Evolutionary conservation across 2,797 vertebrate genomes (phyloP), one percentile per base, ranked within the genome.

Genomic region (Anisognathus igniventris): DNA sequence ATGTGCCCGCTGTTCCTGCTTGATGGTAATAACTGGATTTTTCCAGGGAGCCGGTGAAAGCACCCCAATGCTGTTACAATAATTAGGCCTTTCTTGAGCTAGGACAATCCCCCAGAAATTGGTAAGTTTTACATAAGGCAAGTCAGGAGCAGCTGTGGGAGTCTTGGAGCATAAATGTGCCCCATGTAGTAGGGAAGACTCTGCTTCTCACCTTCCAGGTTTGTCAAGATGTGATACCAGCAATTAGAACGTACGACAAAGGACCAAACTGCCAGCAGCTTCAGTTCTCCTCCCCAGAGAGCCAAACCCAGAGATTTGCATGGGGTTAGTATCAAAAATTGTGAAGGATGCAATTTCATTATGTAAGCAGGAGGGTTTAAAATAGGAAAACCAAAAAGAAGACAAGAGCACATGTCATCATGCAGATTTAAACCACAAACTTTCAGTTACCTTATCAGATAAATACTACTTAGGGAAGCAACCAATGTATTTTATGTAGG

Each of bases 1-100:
- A 86, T 95, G 92, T 64, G 93, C 28, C 0, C 3, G 2, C 85
- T 84, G 70, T 91, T 16, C 39, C 70, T 81, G 79, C 82, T 89
- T 44, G 76, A 50, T 90, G 89, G 62, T 57, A 94, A 88, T 92
- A 81, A 88, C 62, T 90, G 79, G 82, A 78, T 95, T 96, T 97
- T 92, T 96, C 64, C 64, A 76, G 79, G 66, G 91, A 90, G 56
- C 14, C 0, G 0, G 50, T 76, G 79, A 84, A 86, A 93, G 33
- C 62, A 21, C 66, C 70, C 79, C 30, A 1, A 67, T 78, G 44
- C 51, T 2, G 2, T 66, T 78, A 44, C 14, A 67, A 45, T 93
- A 66, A 84, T 73, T 90, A 83, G 75, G 56, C 68, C 47, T 90
- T 86, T 60, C n/a, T 5, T 50, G 73, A 94, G 71, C 48, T 70